Evolutionary conservation across 37 sponge, comb jelly and placozoan species (phyloP), one percentile per base, ranked within the genome.

Genomic region (Petrosia ficiformis): DNA sequence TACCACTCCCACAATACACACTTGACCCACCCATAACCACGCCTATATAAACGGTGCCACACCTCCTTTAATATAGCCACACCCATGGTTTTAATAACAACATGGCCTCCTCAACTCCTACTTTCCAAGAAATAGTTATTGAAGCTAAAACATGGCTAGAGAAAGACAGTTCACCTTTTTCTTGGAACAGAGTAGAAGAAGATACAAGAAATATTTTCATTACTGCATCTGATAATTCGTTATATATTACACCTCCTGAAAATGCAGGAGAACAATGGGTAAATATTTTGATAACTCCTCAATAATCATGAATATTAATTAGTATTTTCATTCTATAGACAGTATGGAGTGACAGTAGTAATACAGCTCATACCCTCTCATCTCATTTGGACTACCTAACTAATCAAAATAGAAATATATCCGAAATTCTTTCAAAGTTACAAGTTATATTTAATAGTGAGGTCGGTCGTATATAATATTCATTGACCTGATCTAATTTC

Each of bases 261-360:
- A 59, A 59, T 3, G 19, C 14, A n/a, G 29, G 32, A 64, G 66
- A 64, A 8, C 8, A 29, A 8, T 64, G 66, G 66, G 66, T 64
- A 16, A 64, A 29, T 29, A 25, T 30, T 21, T 8, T 14, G 11
- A 29, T 64, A 29, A 30, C 19, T 16, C 8, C 21, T 10, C n/a
- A 48, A 3, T 2, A 39, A 14, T 14, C 8, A 42, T 1, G 4
- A 8, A 22, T 42, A 30, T 28, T 41, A 39, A 2, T 8, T 67
- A 44, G 26, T 59, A 54, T 65, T 35, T 39, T 34, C 24, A 8
- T 31, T 34, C 38, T 21, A 3, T 52, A 89, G 90, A 70, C 44
- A 0, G 85, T 89, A 34, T 89, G 90, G 90, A 89, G 90, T 70
- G 84, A 79, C 11, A 77, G 84, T 21, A 80, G 74, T n/a, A 16